A percentile compares a stretch with the other conserved stretches of the same genome.
These are phyloP conservation scores for Tragelaphus buxtoni DNA, from an alignment of 2,113 vertebrate species.

Conservation along the genomic window DNA sequence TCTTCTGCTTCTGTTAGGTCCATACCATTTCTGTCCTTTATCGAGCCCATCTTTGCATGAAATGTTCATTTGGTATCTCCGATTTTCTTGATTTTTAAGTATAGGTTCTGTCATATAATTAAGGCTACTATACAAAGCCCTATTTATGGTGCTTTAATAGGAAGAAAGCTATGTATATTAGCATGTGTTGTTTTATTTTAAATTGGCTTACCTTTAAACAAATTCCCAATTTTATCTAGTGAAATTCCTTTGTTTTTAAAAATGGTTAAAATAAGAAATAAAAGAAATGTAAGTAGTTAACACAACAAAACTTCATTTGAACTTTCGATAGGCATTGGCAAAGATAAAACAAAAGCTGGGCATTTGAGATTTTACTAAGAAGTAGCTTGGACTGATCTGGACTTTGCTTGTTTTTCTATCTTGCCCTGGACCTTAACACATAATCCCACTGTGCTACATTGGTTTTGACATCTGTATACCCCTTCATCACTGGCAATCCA, in stretches of 20 bases:
- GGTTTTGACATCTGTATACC: slow-evolving; percentile 77
- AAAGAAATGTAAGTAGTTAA: slow-evolving; percentile 76
- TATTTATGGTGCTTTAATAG: slow-evolving; percentile 8
- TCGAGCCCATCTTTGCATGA: too few relatives aligned
- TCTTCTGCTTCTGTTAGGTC: too few relatives aligned
- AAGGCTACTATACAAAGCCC: slow-evolving; percentile 6
- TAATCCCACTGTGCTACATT: slow-evolving; percentile 77
- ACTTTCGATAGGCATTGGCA: slow-evolving; percentile 59
- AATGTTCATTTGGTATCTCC: too few relatives aligned
- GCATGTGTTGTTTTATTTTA: neutral
- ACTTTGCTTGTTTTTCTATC: slow-evolving; percentile 75
- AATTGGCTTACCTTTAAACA: slow-evolving; percentile 45
- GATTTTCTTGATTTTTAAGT: neutral
- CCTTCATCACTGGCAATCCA: slow-evolving; percentile 81
- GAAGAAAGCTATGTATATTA: neutral
- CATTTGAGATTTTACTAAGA: slow-evolving; percentile 76
- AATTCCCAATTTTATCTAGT: neutral
- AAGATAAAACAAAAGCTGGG: slow-evolving; percentile 74
- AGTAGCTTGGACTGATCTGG: slow-evolving; percentile 68
- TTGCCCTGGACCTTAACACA: slow-evolving; percentile 70
- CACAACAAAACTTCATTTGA: slow-evolving; percentile 76
- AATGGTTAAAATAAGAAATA: slow-evolving; percentile 66
- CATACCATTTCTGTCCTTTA: too few relatives aligned
- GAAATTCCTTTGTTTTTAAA: slow-evolving; percentile 42
- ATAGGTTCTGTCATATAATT: neutral